Evolutionary conservation across 2,113 vertebrate species (phyloP), one percentile per base, ranked within the genome.

Genomic region (Abramis brama): DNA sequence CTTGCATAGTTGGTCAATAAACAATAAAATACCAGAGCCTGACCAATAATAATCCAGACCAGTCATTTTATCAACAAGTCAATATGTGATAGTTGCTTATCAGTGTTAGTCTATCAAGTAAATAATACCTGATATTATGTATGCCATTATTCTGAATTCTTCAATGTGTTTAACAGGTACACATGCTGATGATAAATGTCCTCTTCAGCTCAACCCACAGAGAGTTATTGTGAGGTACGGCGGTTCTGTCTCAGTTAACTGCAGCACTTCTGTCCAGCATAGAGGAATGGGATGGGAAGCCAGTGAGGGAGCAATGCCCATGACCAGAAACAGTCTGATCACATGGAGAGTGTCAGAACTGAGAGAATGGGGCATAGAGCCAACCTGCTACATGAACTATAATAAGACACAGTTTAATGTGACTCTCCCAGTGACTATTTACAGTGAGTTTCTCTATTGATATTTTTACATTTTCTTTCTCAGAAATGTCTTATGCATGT

Each of bases 401-500:
- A 50, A 73, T 89, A 50, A 0, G 4, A 0, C 23, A 86, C 0
- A 0, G 0, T 33, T 90, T 81, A 0, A 79, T 90, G 1, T 2
- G 7, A 9, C 0, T 43, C 6, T 92, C 43, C 4, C 70, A 84
- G 2, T 94, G 87, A 88, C 1, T 0, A 17, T 96, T 21, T 95
- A 94, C 90, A 94, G 94, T 95, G 88, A 90, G 94, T 93, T 27
- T 82, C 43, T 2, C 30, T 62, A 60, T 76, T 15, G 27, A 43
- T 17, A n/a, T 47, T 62, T 1, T 30, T 13, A 4, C 47, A 1
- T 68, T 17, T 55, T 27, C 36, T 2, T 57, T 55, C 43, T 45
- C 43, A 5, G 10, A 52, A 68, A 55, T 36, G 10, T 55, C 25
- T 66, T 27, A 62, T 30, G 30, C 2, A 30, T 33, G 33, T 0